Percentiles rank a stretch among this genome's conserved stretches.
Conservation (phyloP, 1,140 invertebrate species). For the Rhopalosiphum maidis region DNA sequence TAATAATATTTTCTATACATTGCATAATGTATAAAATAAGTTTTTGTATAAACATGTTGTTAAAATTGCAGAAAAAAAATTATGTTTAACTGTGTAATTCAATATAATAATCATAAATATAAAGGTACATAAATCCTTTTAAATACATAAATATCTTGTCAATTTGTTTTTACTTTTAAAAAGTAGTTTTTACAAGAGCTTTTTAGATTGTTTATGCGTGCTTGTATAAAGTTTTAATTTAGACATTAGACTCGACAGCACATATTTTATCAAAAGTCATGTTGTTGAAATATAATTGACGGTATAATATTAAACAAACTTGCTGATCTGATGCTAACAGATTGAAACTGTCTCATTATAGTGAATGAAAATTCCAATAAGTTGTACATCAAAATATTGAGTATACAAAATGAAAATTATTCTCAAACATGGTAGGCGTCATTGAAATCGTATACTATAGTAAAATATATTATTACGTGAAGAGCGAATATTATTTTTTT, state of each 20-base stretch:
- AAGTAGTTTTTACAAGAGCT: not conserved
- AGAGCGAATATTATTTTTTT: not conserved
- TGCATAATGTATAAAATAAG: not conserved
- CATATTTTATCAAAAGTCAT: not conserved
- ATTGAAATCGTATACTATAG: not conserved
- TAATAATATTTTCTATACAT: not conserved
- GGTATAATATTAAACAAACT: not conserved
- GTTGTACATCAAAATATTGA: not conserved
- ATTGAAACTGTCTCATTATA: not conserved
- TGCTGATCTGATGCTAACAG: not conserved
- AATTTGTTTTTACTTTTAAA: not conserved
- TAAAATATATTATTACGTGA: not conserved
- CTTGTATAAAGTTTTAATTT: not conserved
- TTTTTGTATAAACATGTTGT: not conserved
- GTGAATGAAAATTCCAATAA: not conserved
- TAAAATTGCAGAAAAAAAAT: not conserved
- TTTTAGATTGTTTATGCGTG: not conserved
- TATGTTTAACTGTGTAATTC: not conserved
- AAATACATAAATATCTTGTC: not conserved
- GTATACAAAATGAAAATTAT: not conserved
- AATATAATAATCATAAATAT: not conserved
- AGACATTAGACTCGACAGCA: not conserved
- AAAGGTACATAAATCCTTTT: no score
- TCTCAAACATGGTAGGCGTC: no score
- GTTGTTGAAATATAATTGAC: not conserved